phyloP scores from a whole-genome alignment of 2,888 invertebrate species.

The Eupithecia dodoneata region DNA sequence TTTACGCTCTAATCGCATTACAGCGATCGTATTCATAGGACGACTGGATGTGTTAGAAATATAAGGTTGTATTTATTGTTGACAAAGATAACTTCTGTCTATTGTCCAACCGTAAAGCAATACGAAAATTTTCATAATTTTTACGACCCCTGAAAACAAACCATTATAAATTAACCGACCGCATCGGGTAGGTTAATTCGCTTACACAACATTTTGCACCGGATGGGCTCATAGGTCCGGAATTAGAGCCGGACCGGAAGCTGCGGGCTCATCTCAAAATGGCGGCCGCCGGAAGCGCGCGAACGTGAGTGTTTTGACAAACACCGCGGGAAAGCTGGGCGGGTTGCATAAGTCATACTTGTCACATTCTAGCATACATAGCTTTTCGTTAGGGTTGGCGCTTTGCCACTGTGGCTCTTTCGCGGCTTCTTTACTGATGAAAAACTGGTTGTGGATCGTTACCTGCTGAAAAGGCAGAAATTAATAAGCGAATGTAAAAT shows the following conservation, averaged over 20 bases:
- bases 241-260: slow-evolving; percentile 72
- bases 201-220: slow-evolving; percentile 79
- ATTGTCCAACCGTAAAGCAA: neutral
- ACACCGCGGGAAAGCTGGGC: slow-evolving; percentile 72
- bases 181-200: slow-evolving; percentile 68
- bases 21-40: too few relatives aligned
- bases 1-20: too few relatives aligned
- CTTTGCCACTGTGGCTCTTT: neutral
- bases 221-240: slow-evolving; percentile 61
- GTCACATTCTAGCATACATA: slow-evolving; percentile 32
- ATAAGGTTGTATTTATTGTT: neutral
- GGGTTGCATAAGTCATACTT: slow-evolving; percentile 65
- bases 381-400: slow-evolving; percentile 29
- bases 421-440: neutral
- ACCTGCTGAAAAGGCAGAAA: neutral
- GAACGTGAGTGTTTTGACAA: slow-evolving; percentile 83
- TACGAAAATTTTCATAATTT: neutral
- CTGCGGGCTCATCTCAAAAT: slow-evolving; percentile 47
- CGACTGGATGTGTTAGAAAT: too few relatives aligned
- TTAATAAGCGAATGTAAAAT: neutral
- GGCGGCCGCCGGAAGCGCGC: slow-evolving; percentile 74
- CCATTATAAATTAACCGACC: slow-evolving; percentile 50
- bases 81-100: neutral
- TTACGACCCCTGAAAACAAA: slow-evolving; percentile 16
- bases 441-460: neutral